Evolutionary conservation across 1,140 invertebrate species (phyloP).

Genomic region (Latrodectus geometricus): DNA sequence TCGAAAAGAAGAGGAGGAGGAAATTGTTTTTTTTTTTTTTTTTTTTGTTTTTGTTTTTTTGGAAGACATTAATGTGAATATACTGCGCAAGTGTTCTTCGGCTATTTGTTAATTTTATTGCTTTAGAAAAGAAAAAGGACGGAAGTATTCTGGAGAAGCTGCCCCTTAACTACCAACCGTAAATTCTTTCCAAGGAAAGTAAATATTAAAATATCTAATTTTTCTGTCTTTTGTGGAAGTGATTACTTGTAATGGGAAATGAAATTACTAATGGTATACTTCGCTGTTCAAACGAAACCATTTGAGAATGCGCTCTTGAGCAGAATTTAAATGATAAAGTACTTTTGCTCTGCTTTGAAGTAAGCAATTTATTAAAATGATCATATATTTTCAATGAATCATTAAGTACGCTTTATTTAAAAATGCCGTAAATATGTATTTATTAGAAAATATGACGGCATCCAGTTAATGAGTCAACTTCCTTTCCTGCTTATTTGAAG

Average conservation of each 20-base stretch:
- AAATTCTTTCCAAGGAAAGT: conserved; percentile 12
- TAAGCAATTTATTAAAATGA: not conserved
- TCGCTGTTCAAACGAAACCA: not conserved
- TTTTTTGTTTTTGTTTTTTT: no score
- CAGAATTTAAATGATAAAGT: not conserved
- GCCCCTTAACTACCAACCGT: conserved; percentile 27
- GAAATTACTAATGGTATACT: not conserved
- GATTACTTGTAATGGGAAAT: conserved; percentile 10
- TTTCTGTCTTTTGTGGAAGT: conserved; percentile 18
- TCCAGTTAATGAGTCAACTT: not conserved
- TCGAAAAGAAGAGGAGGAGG: not conserved
- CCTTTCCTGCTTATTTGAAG: no score
- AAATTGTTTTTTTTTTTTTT: not conserved
- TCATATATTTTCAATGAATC: not conserved
- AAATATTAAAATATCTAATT: conserved; percentile 38
- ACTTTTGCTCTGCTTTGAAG: not conserved
- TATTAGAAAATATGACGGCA: not conserved
- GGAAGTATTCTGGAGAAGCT: not conserved
- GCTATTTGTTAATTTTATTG: conserved; percentile 57
- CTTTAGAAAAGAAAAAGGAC: conserved; percentile 24
- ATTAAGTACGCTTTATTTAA: not conserved
- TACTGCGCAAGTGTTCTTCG: conserved; percentile 22
- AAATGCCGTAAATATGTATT: not conserved
- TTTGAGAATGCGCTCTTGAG: not conserved
- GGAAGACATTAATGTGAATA: conserved; percentile 46